Conservation (phyloP, 2,797 vertebrate species). For the Sebastiscus tertius region DNA sequence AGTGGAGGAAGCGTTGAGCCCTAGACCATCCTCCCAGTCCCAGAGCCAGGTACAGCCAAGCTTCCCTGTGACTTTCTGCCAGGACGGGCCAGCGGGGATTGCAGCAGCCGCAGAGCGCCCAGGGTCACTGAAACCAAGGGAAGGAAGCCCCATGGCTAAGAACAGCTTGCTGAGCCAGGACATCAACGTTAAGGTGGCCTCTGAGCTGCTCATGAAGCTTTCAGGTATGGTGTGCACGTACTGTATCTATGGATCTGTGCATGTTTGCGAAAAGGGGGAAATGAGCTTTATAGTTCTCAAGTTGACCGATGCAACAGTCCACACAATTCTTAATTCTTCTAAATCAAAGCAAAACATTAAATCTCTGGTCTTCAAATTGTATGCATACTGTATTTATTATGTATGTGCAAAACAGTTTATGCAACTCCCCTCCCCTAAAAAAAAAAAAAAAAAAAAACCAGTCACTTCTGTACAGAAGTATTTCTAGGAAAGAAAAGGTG, state of each 20-base stretch:
- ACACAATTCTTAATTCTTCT: neutral
- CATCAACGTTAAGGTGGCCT: conserved; percentile 94
- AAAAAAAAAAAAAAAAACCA: neutral
- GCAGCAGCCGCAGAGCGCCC: conserved; percentile 70
- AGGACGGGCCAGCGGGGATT: conserved; percentile 78
- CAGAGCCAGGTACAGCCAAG: conserved; percentile 78
- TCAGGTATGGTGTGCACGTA: conserved; percentile 86
- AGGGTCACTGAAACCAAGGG: conserved; percentile 83
- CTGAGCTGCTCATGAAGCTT: conserved; percentile 98
- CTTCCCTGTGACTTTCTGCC: conserved; percentile 84
- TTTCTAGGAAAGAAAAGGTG: neutral
- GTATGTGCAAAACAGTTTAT: neutral
- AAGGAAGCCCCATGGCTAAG: conserved; percentile 83
- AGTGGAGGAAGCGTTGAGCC: conserved; percentile 86
- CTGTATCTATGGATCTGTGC: neutral
- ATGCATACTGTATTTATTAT: neutral
- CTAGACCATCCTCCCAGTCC: conserved; percentile 78
- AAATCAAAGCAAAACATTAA: conserved; percentile 2
- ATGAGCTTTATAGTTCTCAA: neutral
- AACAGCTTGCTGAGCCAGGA: conserved; percentile 90
- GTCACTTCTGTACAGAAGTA: neutral
- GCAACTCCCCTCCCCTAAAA: neutral
- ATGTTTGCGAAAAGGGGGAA: neutral
- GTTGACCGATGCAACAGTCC: neutral
- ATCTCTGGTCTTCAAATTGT: neutral